phyloP scores from a whole-genome alignment of 1,140 invertebrate genomes.

The Plodia interpunctella region DNA sequence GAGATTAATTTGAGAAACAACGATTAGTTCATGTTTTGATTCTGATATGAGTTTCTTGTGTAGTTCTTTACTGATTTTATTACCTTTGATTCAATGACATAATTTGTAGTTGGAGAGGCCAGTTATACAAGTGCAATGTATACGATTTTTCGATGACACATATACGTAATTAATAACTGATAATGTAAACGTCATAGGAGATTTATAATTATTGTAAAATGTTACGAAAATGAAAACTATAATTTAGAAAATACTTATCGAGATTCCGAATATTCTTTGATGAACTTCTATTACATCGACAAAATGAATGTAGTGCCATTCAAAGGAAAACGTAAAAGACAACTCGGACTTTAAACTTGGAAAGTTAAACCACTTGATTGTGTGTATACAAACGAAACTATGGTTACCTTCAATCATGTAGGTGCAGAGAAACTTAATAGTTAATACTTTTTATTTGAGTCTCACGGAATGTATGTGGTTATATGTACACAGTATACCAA shows the following conservation, averaged over 20 bases:
- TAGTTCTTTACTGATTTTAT: constrained; percentile 53
- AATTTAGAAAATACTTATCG: constrained; percentile 29
- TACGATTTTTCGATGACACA: constrained; percentile 75
- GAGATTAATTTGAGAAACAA: constrained; percentile 63
- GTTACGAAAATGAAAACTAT: constrained; percentile 59
- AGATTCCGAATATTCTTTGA: constrained; percentile 45
- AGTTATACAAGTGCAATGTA: constrained; percentile 76
- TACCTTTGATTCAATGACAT: constrained; percentile 30
- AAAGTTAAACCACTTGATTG: constrained; percentile 16
- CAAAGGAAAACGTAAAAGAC: constrained; percentile 35
- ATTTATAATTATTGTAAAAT: constrained; percentile 68
- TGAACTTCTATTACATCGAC: constrained; percentile 33
- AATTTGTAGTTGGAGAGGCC: constrained; percentile 65
- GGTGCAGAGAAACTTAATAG: constrained; percentile 45
- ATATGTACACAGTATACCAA: constrained; percentile 73
- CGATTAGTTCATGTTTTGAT: constrained; percentile 47
- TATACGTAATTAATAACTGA: constrained; percentile 74
- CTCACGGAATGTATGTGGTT: constrained; percentile 47
- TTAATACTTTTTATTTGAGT: constrained; percentile 45
- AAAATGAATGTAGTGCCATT: constrained; percentile 38
- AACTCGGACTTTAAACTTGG: constrained; percentile 24
- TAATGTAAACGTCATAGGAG: constrained; percentile 66
- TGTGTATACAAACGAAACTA: constrained; percentile 54
- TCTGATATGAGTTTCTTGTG: constrained; percentile 49
- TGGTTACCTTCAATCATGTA: constrained; percentile 67